Base-by-base conservation (phyloP, 2,888 invertebrate species). In the Isotomurus palustris region DNA sequence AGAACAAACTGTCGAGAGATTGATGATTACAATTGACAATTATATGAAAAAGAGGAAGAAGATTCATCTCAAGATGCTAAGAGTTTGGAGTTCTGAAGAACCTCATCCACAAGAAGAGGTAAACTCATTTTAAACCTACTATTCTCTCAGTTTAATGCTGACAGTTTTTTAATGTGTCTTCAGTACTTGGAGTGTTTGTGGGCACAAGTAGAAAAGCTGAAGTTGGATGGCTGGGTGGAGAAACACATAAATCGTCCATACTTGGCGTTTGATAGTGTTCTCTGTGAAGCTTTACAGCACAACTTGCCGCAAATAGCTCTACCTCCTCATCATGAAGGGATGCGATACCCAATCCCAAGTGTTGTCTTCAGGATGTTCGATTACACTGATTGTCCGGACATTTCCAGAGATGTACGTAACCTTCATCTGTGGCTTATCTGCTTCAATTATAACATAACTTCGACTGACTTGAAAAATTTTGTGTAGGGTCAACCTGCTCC, bases 331-430 rank as follows among this genome's bases (percentile, higher is more conserved):
- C 88, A 92, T 73, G 91, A 93, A 65, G 83, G 85, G 2, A 88
- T 87, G 73, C 80, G 82, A 24, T 99, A 99, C 77, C 97, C 97
- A 0, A 86, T 94, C 82, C 99, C 99, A 0, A 84, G 87, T 74
- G 92, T 93, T 1, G 87, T 96, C 35, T 97, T 94, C 76, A 83
- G 91, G 40, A 88, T 99, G 85, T 99, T 99, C 78, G 97, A 97
- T 76, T 95, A 97, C 75, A 95, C 96, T 0, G 99, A 99, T 77
- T 95, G 96, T 71, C 95, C 96, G 0, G 95, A 95, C 75, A 91
- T 75, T 60, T 68, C 60, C 50, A 5, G 14, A 2, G 14, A 10
- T 32, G 32, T 8, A 32, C 32, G 8, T 10, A 10, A 10, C 32
- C 8, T 14, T 32, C 14, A 10, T 32, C 14, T 32, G 32, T 32